Base-by-base conservation (phyloP, 2,888 invertebrate species). In the Netelia inedita region DNA sequence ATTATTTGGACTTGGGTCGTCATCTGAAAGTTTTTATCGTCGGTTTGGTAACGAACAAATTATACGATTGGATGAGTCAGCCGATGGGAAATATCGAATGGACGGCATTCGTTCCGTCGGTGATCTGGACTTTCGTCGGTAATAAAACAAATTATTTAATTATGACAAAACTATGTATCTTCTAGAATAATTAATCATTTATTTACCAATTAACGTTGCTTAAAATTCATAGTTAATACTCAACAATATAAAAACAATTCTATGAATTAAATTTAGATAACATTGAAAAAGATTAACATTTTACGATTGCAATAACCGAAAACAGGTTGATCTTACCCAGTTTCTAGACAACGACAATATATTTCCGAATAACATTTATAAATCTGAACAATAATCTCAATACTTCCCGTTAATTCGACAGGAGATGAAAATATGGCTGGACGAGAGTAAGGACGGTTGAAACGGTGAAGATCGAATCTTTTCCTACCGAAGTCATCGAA, bases 381-480 rank as follows among this genome's bases (percentile, higher is more conserved):
- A 2, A 28, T 28, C 28, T 35, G 63, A 35, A 35, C 1, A 28
- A 35, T n/a, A 0, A 63, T 63, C 1, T 0, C 14, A 1, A 28
- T 28, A 28, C 5, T 28, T 28, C 5, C 0, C 28, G 28, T 28
- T 28, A 28, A 28, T 28, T 28, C 9, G 35, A 21, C 41, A 93
- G 93, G 90, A 91, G 11, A 78, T 93, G 0, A 46, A 91, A 68
- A 89, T 91, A 78, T 94, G 91, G 90, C 79, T 94, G 68, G 91
- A 92, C 73, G 89, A 88, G 0, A 91, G 92, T 66, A 83, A 85
- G 2, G 53, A 91, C 35, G 94, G 94, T 1, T 92, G 90, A 50
- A 0, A 91, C 93, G 91, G 84, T 93, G 2, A 91, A 89, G 53
- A 88, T 93, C 53, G 93, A 93, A 79, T 88, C 92, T 0, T 92